phyloP scores from a whole-genome alignment of 1,140 invertebrate genomes.

The Notospermus geniculatus region DNA sequence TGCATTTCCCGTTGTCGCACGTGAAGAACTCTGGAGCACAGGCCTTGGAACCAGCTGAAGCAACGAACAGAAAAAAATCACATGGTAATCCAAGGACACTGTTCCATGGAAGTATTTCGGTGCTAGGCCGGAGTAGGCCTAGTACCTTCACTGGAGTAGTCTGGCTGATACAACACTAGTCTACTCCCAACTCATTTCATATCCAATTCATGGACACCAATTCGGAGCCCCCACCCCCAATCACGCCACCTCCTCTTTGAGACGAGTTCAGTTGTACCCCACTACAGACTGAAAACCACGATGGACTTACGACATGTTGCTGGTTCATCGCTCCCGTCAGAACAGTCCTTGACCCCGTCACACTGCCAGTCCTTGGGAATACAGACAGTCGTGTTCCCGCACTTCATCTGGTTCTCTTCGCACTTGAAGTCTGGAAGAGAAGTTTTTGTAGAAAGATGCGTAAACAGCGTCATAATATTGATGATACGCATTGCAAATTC shows the following conservation, averaged over 20 bases:
- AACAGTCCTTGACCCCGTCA: conserved; percentile 54
- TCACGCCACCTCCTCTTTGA: too few relatives aligned
- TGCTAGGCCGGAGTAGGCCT: too few relatives aligned
- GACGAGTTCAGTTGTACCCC: neutral
- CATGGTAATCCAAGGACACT: too few relatives aligned
- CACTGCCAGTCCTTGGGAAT: conserved; percentile 81
- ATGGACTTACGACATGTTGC: conserved; percentile 50
- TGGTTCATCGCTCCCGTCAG: conserved; percentile 66
- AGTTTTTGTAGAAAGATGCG: too few relatives aligned
- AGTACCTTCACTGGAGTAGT: too few relatives aligned
- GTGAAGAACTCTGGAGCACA: conserved; percentile 67
- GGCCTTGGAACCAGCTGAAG: conserved; percentile 64
- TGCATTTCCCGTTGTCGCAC: conserved; percentile 35
- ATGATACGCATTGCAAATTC: neutral
- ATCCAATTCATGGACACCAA: too few relatives aligned
- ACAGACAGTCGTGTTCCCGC: conserved; percentile 57
- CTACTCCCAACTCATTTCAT: too few relatives aligned
- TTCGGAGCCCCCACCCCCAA: too few relatives aligned
- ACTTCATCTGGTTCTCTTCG: neutral
- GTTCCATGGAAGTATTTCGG: too few relatives aligned
- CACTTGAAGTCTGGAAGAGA: neutral
- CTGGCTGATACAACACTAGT: too few relatives aligned
- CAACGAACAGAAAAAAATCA: too few relatives aligned
- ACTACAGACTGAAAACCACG: neutral
- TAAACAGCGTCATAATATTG: neutral